Base-by-base conservation (phyloP, 2,113 vertebrate genomes). In the Microcebus griseorufus region DNA sequence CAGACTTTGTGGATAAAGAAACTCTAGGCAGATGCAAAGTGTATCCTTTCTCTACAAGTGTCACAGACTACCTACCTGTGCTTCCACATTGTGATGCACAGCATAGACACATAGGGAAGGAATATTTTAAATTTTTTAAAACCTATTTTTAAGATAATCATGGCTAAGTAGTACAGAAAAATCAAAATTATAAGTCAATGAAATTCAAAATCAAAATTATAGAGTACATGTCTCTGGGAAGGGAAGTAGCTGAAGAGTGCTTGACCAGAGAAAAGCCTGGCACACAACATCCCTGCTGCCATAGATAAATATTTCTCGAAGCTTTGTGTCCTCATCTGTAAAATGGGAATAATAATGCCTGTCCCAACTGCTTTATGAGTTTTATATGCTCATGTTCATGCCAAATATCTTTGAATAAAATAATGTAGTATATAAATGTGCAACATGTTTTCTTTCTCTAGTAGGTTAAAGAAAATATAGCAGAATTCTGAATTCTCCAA, bases 181-280 rank as follows among this genome's bases (percentile, higher is more conserved):
- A 91, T 82, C n/a, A 55, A 89, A 94, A 10, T 27, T 83, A 22
- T 6, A 96, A 90, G 45, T 42, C 76, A 92, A 64, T 62, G 7
- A 94, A 45, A 83, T 51, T 84, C 37, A 42, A 92, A 55, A 48
- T 82, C 8, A 78, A 90, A 82, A 48, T 45, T 69, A 39, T 4
- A 60, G 12, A 42, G 25, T 42, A 7, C 32, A 1, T 27, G 13
- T 84, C 6, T 39, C 39, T 34, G 69, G 14, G 4, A 93, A 82
- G 10, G 20, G 39, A 39, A 85, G 32, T 29, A 55, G 20, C 12
- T 53, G 0, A 78, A 39, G 22, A 64, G 48, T 11, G 0, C 7
- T 75, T 32, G 9, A n/a, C 58, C 37, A 48, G 25, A n/a, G 13
- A 37, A 93, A 8, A 51, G 3, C 9, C 8, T 5, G 29, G 2